Base-by-base conservation (phyloP, 1,140 invertebrate species). In the Anadara kagoshimensis region DNA sequence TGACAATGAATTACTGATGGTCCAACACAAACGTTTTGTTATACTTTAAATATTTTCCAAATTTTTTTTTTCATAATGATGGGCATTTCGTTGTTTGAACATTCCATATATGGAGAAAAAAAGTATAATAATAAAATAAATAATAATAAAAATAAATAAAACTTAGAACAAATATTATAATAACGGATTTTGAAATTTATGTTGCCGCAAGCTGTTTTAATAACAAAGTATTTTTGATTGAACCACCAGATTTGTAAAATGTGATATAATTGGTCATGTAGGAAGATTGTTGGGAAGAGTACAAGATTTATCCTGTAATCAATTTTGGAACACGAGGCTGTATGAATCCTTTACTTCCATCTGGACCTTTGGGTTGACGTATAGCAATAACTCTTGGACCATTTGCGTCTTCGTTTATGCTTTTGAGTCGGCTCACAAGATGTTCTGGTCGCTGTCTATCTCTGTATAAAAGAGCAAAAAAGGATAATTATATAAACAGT, bases 311-410 rank as follows among this genome's bases (percentile, higher is more conserved):
- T 57, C 45, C 62, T 64, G 78, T 73, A 45, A 80, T 79, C 43
- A 73, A 84, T 83, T 79, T 82, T 45, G 78, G 79, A 45, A 72
- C 73, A 47, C 86, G 69, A 8, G 81, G 78, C 10, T 76, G 73
- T 53, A 90, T 91, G 88, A 98, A 98, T 58, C 96, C 96, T 81
- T 93, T 93, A 4, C 93, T 93, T 75, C 95, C 95, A 90, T 97
- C 96, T 10, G 97, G 96, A 36, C 96, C 97, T 86, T 93, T 94
- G 47, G 97, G 97, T 84, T 95, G 93, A 66, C 97, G 93, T 57
- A 95, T 89, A 14, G 96, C 92, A 51, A 94, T 93, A 65, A 98
- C 90, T 87, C 95, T 94, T 53, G 96, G 96, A 54, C 93, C 94
- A 24, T 65, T 76, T 22, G 82, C 80, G 85, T 97, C 96, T 82